These are phyloP conservation scores for Rhinopomastus cyanomelas DNA, from an alignment of 2,113 vertebrate species.

Conservation along the genomic window DNA sequence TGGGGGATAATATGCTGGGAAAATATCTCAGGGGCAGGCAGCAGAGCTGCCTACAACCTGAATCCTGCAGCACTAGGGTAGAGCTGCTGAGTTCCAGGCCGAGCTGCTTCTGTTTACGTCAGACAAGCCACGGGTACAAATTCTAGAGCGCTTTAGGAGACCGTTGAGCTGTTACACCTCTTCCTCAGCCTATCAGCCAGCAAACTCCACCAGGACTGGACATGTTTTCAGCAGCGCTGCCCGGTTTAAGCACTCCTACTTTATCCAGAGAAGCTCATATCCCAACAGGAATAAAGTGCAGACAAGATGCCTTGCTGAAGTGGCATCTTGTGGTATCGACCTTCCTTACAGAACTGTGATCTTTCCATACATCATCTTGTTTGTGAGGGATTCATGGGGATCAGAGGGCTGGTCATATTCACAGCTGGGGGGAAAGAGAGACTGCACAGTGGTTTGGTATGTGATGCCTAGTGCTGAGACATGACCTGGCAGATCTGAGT, in stretches of 20 bases:
- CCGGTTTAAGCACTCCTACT: background rate
- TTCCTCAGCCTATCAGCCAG: background rate
- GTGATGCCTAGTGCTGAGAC: background rate
- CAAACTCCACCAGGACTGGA: background rate
- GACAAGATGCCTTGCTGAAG: background rate
- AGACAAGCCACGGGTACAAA: background rate
- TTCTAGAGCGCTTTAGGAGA: background rate
- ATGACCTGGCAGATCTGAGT: background rate
- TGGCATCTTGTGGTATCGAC: background rate
- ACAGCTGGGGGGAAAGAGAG: background rate
- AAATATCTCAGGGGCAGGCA: background rate
- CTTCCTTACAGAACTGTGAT: background rate
- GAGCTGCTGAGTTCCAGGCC: fast-evolving
- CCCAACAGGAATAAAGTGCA: background rate
- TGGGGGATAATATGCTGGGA: background rate
- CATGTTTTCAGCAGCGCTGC: background rate
- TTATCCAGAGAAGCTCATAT: background rate
- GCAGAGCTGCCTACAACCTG: background rate
- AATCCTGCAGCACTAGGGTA: background rate
- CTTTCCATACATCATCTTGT: background rate
- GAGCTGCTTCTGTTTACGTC: background rate
- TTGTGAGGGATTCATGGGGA: background rate
- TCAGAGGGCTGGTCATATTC: background rate
- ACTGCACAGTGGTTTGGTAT: background rate
- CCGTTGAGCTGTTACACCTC: background rate